Evolutionary conservation across 2,797 vertebrate species (phyloP).

Genomic region (Acanthiza pusilla): DNA sequence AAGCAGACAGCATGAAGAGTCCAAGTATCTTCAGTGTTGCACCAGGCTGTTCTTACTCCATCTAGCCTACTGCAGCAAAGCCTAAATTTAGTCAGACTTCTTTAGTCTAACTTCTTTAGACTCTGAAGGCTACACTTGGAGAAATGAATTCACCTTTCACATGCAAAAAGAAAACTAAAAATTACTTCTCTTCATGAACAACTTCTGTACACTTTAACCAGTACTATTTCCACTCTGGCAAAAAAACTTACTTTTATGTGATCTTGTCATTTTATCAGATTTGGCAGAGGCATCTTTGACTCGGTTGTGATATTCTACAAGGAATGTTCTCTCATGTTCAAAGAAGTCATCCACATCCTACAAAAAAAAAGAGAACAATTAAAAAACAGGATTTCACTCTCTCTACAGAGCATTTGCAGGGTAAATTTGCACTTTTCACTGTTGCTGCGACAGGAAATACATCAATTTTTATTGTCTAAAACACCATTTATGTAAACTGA

Average conservation of each 20-base stretch:
- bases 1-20: neutral
- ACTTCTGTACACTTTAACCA: neutral
- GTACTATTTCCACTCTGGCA: neutral
- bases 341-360: conserved; percentile 99
- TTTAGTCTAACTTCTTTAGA: neutral
- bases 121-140: neutral
- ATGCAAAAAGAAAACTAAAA: neutral
- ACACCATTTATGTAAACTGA: neutral
- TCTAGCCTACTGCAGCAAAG: neutral
- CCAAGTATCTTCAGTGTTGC: fast-evolving
- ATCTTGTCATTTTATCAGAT: conserved; percentile 96
- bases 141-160: neutral
- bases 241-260: conserved; percentile 91
- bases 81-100: neutral
- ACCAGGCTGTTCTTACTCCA: neutral
- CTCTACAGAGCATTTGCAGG: neutral
- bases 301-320: conserved; percentile 96
- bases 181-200: neutral
- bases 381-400: neutral
- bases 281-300: conserved; percentile 95
- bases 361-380: neutral
- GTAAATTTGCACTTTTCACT: neutral
- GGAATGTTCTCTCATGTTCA: conserved; percentile 97
- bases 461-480: neutral
- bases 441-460: neutral